phyloP scores from a whole-genome alignment of 2,797 vertebrate genomes.

The Xenopus petersii region DNA sequence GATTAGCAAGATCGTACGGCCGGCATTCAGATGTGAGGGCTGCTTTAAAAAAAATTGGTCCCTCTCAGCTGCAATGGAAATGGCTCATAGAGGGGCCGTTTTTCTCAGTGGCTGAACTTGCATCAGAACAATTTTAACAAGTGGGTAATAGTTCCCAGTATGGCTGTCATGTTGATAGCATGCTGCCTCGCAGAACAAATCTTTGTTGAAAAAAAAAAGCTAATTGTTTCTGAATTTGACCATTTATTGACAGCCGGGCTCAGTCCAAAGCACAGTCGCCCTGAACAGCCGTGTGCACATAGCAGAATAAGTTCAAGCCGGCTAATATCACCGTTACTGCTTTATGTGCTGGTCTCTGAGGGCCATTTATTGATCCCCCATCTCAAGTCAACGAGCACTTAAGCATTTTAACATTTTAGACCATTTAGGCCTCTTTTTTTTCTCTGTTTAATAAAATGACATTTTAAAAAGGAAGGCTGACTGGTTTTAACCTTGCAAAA shows the following conservation, averaged over 20 bases:
- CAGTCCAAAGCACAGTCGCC: slow-evolving; percentile 48
- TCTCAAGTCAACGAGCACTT: slow-evolving; percentile 76
- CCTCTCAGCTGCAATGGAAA: slow-evolving; percentile 59
- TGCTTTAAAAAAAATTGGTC: slow-evolving; percentile 50
- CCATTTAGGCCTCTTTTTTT: slow-evolving; percentile 48
- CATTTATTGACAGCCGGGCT: slow-evolving; percentile 62
- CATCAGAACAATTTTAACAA: slow-evolving; percentile 43
- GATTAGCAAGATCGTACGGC: slow-evolving; percentile 70
- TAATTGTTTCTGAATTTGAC: slow-evolving; percentile 60
- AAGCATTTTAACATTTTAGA: slow-evolving; percentile 71
- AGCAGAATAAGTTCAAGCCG: slow-evolving; percentile 58
- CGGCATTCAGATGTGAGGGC: slow-evolving; percentile 64
- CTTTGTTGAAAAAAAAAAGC: slow-evolving; percentile 49
- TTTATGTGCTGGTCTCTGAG: slow-evolving; percentile 66
- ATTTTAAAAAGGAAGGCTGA: slow-evolving; percentile 68
- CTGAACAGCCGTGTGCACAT: slow-evolving; percentile 39
- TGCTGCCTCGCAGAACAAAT: slow-evolving; percentile 59
- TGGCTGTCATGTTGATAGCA: slow-evolving; percentile 56
- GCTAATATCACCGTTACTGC: slow-evolving; percentile 69
- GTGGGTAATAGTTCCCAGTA: slow-evolving; percentile 51
- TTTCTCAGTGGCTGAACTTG: slow-evolving; percentile 57
- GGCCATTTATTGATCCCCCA: slow-evolving; percentile 75
- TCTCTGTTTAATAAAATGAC: slow-evolving; percentile 57
- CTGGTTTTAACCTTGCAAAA: slow-evolving; percentile 65
- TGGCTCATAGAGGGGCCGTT: slow-evolving; percentile 54